Base-by-base conservation (phyloP, 1,140 invertebrate species). In the Drosophila nebulosa region DNA sequence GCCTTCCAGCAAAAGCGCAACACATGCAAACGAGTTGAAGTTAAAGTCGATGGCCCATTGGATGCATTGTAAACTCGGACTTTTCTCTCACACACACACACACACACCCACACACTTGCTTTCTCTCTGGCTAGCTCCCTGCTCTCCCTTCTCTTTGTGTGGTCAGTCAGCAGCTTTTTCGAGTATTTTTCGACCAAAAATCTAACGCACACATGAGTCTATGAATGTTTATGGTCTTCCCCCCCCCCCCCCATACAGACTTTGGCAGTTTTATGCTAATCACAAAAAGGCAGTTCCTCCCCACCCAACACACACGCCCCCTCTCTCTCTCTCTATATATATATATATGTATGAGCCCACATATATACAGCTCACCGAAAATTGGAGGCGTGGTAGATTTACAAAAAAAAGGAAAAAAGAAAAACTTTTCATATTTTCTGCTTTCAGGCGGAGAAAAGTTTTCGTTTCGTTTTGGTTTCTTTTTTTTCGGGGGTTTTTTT, bases 181-280 rank as follows among this genome's bases (percentile, higher is more conserved):
- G 30, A 88, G 88, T 81, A 78, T 88, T 88, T 85, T 76, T 69
- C 62, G 70, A 52, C 66, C 83, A 75, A 88, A 79, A 80, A 63
- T 57, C 73, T 24, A 64, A 74, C 27, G 57, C 65, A 30, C 55
- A 46, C 51, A 32, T 61, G 24, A 69, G 62, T 36, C 52, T 62
- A 68, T 63, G 61, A 84, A 84, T 84, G 79, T 64, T 83, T 83
- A 71, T 74, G 70, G 57, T 60, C 66, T 64, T 4, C 27, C 21
- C 3, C 36, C 30, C 63, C 58, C 59, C 27, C 52, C 50, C 57
- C 30, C 30, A 53, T 57, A 78, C 66, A 74, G 74, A 83, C 81
- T 85, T 88, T 83, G 83, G 83, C 78, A 85, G 66, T 81, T 85
- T 85, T 85, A 85, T 85, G 81, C 81, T 85, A 85, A 85, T 85